Conservation (phyloP, 2,113 vertebrate species). For the Egretta garzetta region DNA sequence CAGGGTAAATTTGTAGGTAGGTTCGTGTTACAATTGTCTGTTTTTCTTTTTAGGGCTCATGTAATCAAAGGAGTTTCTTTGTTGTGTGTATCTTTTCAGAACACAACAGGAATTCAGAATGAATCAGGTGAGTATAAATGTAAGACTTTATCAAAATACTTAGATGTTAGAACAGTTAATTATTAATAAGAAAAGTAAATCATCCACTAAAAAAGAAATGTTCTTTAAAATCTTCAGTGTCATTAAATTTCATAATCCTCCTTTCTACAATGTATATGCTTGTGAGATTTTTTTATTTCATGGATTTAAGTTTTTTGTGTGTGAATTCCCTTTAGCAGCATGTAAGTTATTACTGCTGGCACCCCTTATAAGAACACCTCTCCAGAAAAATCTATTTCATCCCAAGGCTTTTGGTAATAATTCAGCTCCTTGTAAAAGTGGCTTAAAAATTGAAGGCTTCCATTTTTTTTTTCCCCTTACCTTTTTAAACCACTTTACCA, state of each 20-base stretch:
- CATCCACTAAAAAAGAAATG: not conserved
- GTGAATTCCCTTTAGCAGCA: not conserved
- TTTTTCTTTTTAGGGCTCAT: slow-evolving; percentile 81
- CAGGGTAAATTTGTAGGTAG: slow-evolving; percentile 49
- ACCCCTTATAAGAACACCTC: not conserved
- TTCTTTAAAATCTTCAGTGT: not conserved
- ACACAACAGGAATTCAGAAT: slow-evolving; percentile 79
- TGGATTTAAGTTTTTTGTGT: not conserved
- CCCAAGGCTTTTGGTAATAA: not conserved
- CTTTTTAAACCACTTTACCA: not conserved
- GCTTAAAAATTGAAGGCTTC: slow-evolving; percentile 11
- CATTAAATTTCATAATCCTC: not conserved
- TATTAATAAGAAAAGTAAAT: slow-evolving; percentile 46
- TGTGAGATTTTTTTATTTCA: not conserved
- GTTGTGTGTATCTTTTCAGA: slow-evolving; percentile 79
- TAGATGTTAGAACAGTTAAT: slow-evolving; percentile 54
- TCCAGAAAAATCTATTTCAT: not conserved
- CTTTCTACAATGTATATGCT: not conserved
- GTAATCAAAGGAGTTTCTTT: slow-evolving; percentile 79
- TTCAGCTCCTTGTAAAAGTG: not conserved
- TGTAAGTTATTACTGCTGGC: not conserved
- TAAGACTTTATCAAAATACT: slow-evolving; percentile 68
- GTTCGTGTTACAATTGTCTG: slow-evolving; percentile 71
- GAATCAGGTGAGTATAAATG: slow-evolving; percentile 82
- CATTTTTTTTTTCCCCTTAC: not conserved